phyloP scores from a whole-genome alignment of 2,797 vertebrate genomes.

The Xerus rutilus region DNA sequence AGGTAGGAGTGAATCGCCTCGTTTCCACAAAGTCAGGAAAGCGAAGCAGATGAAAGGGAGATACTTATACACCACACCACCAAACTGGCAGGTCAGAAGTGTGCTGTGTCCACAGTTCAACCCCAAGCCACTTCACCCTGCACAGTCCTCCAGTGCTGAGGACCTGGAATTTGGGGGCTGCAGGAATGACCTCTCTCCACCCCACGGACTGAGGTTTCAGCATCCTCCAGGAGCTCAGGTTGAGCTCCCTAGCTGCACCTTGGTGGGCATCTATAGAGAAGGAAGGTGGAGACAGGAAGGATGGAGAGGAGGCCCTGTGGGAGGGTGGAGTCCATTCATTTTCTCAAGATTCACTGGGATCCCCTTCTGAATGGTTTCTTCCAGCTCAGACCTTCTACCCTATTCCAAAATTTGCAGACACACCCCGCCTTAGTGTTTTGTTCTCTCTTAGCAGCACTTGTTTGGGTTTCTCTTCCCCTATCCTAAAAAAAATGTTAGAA shows the following conservation, averaged over 20 bases:
- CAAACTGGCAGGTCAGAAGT: not conserved
- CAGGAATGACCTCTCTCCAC: not conserved
- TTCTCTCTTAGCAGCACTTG: not conserved
- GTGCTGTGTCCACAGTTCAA: not conserved
- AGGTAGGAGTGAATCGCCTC: not conserved
- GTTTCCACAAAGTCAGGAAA: not conserved
- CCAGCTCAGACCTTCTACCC: conserved; percentile 16
- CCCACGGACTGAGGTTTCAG: not conserved
- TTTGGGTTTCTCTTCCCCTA: not conserved
- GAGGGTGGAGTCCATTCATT: not conserved
- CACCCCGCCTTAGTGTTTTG: not conserved
- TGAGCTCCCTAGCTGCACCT: not conserved
- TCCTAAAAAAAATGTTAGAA: not conserved
- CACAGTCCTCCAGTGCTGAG: not conserved
- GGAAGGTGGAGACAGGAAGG: not conserved
- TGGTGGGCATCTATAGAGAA: not conserved
- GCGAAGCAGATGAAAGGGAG: not conserved
- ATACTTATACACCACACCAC: not conserved
- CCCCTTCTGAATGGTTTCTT: conserved; percentile 38
- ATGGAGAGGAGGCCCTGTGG: not conserved
- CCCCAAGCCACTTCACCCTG: not conserved
- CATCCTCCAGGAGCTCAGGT: not conserved
- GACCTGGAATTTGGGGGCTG: not conserved
- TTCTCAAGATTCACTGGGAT: conserved; percentile 18
- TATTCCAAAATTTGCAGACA: not conserved